Evolutionary conservation across 2,888 invertebrate species (phyloP), one percentile per base, ranked within the genome.

Genomic region (Isotomurus palustris): DNA sequence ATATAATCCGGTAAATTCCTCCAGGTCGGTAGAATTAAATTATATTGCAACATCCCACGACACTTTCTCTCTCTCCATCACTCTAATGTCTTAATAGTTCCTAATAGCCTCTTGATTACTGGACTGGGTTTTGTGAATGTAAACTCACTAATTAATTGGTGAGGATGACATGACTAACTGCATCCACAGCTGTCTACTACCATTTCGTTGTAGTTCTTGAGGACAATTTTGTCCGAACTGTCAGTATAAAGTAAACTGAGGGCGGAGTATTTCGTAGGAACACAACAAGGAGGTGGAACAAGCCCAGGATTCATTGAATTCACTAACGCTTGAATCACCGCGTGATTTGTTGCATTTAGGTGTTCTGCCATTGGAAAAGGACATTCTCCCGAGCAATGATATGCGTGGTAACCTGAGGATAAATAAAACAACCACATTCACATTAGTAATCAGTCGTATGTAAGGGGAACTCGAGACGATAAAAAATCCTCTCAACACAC

Each of bases 121-220:
- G 32, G 32, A 32, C 8, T 14, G 32, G 14, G 32, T 8, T 32
- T 32, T 8, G 43, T 21, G 43, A 43, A 8, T 22, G 24, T 22
- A 43, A 43, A 43, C 24, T 43, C 5, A 19, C 6, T 40, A 40
- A 40, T 43, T 43, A 43, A 6, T 43, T 22, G 24, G 24, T 43
- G 12, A 24, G 19, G 22, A 12, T 25, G n/a, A 40, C 45, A 45
- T 53, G 52, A 55, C 57, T 61, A 62, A 58, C 62, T 62, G 81
- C 99, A 99, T 58, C 99, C 97, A 78, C 99, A 99, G 58, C 93
- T 93, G 72, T 90, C 86, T 67, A 97, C 97, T 72, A 92, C 87
- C 99, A 99, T 99, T 77, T 97, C 95, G 79, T 93, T 90, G 80
- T 99, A 99, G 80, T 91, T 95, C 80, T 97, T 97, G 73, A 99